Conservation (phyloP, 2,797 vertebrate genomes). For the Anas bahamensis region DNA sequence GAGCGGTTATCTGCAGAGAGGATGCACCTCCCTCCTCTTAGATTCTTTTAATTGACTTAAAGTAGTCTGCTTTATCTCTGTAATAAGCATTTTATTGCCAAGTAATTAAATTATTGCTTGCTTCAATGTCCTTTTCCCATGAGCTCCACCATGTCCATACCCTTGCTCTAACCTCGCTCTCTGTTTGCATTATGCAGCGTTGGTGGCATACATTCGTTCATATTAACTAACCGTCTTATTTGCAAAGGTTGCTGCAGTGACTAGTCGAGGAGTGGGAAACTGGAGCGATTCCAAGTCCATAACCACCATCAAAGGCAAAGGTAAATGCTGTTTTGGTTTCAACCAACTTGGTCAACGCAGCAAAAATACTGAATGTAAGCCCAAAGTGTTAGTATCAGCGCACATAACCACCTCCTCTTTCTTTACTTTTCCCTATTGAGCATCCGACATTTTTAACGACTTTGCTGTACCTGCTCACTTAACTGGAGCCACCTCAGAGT, state of each 20-base stretch:
- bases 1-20: neutral
- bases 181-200: neutral
- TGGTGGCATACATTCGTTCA: neutral
- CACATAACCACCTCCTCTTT: neutral
- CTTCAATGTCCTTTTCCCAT: neutral
- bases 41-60: conserved; percentile 44
- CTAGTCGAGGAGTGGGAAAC: conserved; percentile 92
- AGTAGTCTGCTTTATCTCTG: conserved; percentile 28
- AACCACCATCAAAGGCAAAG: conserved; percentile 87
- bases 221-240: conserved; percentile 54
- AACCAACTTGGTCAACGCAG: neutral
- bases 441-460: neutral
- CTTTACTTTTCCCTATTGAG: neutral
- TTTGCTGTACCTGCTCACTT: neutral
- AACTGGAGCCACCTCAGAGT: neutral
- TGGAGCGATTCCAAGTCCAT: conserved; percentile 94
- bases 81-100: conserved; percentile 37
- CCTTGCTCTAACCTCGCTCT: neutral
- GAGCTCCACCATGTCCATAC: neutral
- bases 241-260: conserved; percentile 93
- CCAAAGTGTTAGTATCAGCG: neutral
- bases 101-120: conserved; percentile 36
- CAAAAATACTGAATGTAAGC: neutral
- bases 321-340: conserved; percentile 24
- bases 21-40: neutral